Conservation (phyloP, 2,797 vertebrate genomes). For the Pseudomugil tenellus region DNA sequence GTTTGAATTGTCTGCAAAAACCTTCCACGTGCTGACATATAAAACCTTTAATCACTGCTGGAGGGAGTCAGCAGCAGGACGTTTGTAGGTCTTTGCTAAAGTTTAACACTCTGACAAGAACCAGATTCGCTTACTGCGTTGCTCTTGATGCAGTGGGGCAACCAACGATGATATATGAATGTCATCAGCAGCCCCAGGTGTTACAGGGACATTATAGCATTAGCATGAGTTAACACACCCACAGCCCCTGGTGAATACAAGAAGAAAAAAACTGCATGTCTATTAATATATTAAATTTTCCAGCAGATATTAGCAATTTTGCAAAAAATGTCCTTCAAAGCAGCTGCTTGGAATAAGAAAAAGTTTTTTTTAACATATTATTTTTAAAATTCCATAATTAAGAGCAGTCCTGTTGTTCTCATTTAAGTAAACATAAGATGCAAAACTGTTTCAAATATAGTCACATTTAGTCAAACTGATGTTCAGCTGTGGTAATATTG, state of each 20-base stretch:
- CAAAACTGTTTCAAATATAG: not conserved
- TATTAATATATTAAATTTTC: not conserved
- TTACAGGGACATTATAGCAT: slow-evolving; percentile 14
- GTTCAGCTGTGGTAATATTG: not conserved
- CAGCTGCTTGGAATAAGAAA: not conserved
- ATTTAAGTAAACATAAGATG: not conserved
- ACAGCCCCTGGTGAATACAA: not conserved
- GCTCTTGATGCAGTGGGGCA: slow-evolving; percentile 17
- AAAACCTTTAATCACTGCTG: slow-evolving; percentile 25
- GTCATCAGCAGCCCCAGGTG: slow-evolving; percentile 43
- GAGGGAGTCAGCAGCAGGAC: slow-evolving; percentile 26
- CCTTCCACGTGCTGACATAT: not conserved
- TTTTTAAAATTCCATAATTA: not conserved
- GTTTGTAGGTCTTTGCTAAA: slow-evolving; percentile 18
- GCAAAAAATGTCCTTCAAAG: not conserved
- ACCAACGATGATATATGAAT: slow-evolving; percentile 43
- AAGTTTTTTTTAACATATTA: not conserved
- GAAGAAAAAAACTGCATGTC: not conserved
- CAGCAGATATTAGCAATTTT: not conserved
- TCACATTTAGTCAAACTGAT: not conserved
- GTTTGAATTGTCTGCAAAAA: not conserved
- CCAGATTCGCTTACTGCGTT: slow-evolving; percentile 21
- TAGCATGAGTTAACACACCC: slow-evolving; percentile 21
- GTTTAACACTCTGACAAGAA: slow-evolving; percentile 13
- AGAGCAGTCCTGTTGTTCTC: not conserved